Percentiles rank a stretch among this genome's conserved stretches.
Conservation (phyloP, 2,113 vertebrate genomes). For the Dolichotis patagonum region DNA sequence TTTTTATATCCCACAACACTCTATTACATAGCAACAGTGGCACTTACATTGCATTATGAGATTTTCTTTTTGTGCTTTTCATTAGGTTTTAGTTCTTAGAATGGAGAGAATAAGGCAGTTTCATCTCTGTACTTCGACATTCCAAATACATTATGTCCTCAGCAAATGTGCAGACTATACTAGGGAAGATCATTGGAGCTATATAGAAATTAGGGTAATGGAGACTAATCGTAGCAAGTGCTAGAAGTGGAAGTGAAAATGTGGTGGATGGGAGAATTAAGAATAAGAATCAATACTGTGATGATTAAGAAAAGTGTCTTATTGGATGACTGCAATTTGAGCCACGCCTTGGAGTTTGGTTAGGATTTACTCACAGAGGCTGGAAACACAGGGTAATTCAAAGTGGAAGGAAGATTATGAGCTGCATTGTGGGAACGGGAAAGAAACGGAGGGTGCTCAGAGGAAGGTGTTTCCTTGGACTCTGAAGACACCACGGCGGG, state of each 20-base stretch:
- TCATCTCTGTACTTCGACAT: neutral
- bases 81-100: neutral
- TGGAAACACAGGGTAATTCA: neutral
- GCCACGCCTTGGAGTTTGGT: neutral
- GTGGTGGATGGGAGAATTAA: neutral
- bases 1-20: neutral
- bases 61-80: neutral
- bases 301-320: neutral
- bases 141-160: neutral
- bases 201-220: neutral
- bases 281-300: neutral
- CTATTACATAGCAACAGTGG: neutral
- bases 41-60: neutral
- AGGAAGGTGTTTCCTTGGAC: neutral
- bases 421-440: neutral
- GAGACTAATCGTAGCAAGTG: neutral
- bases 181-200: neutral
- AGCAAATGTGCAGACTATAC: neutral
- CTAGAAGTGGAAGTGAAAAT: neutral
- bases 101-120: neutral
- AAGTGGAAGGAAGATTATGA: neutral
- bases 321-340: neutral
- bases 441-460: neutral
- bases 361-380: neutral
- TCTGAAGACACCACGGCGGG: neutral